Base-by-base conservation (phyloP, 2,888 invertebrate genomes). In the Muschampia plurimacula region DNA sequence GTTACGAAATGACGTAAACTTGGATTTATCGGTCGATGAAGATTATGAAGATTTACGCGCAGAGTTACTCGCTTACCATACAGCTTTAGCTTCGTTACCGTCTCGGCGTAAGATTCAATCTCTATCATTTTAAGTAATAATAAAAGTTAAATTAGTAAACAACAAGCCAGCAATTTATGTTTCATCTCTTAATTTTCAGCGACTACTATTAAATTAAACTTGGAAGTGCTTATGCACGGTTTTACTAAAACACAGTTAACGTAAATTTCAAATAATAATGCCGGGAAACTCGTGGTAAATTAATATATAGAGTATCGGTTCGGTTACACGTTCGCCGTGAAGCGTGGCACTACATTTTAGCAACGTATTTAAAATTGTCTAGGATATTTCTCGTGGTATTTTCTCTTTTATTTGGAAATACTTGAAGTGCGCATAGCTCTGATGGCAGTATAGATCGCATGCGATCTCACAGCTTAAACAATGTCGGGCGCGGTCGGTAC, bases 21-120 rank as follows among this genome's bases (percentile, higher is more conserved):
- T 90, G 74, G 93, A 92, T 78, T 83, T 91, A 41, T 81, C 93
- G n/a, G 79, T 75, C 28, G 93, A 94, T 64, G 90, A 89, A 64
- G 93, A 93, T 74, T 93, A 93, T 74, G 93, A 94, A 72, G 93
- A 94, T 76, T 82, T 94, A 15, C 84, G 91, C 2, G 93, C 92
- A 0, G 92, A 94, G 72, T 79, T 93, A 64, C 83, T 93, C 0
- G 93, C 93, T 22, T 91, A 92, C 76, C 88, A 90, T 67, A 85
- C 90, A 1, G 90, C 89, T 1, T 82, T 94, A 1, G 84, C 89
- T 9, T 82, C 88, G 0, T 79, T 92, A 15, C 69, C 80, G 44
- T 75, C 80, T 4, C 71, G 77, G 0, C 75, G 77, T 52, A 72
- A 73, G 76, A 67, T 71, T 65, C 15, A 46, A n/a, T 65, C 59